Evolutionary conservation across 2,888 invertebrate species (phyloP), one percentile per base, ranked within the genome.

Genomic region (Ctena decussata): DNA sequence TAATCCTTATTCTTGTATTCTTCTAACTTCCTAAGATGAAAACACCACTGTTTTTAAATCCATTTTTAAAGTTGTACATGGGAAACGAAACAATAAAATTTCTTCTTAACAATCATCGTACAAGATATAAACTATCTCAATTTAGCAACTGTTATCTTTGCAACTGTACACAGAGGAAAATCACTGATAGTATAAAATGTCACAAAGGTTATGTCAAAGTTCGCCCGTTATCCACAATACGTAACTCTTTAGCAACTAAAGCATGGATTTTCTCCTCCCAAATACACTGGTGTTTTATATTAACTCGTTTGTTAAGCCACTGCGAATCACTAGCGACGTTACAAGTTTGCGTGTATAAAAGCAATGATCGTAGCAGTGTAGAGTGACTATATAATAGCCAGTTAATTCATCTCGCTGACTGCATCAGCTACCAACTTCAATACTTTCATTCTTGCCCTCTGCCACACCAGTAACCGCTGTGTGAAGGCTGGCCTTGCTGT

Each of bases 171-270:
- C 30, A 60, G 24, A 24, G n/a, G 27, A 57, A 57, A 57, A n/a
- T 57, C 24, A 57, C 57, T 57, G 57, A 57, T 57, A 57, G 57
- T 57, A 46, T 57, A 35, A 60, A 35, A 2, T 72, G 72, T 72
- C 72, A 72, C 30, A 44, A 24, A 72, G 72, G 41, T 46, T 41
- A 72, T 41, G 72, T 72, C 46, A 39, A 72, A 72, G 72, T 44
- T 72, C 72, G 44, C 8, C 46, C 41, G 72, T 72, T 72, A 72
- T 72, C 72, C 72, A 8, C 27, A n/a, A n/a, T 46, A 72, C 46
- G 72, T 21, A 37, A 70, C 37, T 39, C 70, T 70, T 24, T 72
- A 72, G 72, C 30, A 72, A 72, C 72, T 27, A 46, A 72, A 72
- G 27, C 41, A 72, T 72, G 39, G 44, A 2, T 27, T 21, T 35